These are phyloP conservation scores for Hemicentrotus pulcherrimus DNA, from an alignment of 35 echinoderm and acorn worm species.

Conservation along the genomic window DNA sequence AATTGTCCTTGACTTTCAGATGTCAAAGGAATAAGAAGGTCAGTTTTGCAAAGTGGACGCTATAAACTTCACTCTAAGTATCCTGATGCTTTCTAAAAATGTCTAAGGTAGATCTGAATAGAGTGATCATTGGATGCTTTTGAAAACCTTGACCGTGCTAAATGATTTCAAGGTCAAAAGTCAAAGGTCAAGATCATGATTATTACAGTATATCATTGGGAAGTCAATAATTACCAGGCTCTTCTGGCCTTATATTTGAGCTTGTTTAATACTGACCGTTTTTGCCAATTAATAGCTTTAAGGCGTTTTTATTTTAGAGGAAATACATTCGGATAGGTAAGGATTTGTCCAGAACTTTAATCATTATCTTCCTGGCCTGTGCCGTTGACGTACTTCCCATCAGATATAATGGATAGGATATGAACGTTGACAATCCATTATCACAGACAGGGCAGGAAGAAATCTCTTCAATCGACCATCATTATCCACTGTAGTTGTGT, in stretches of 20 bases:
- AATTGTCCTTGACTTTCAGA: too few species aligned
- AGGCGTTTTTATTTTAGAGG: neutral
- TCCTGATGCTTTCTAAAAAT: neutral
- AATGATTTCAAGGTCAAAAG: neutral
- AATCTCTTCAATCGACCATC: neutral
- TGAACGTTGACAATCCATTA: neutral
- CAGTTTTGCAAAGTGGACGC: too few species aligned
- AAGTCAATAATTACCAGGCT: neutral
- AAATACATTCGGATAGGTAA: neutral
- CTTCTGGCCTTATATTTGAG: neutral
- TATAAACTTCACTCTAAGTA: neutral
- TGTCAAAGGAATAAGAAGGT: too few species aligned
- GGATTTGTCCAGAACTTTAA: neutral
- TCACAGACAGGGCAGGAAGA: neutral
- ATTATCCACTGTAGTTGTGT: neutral
- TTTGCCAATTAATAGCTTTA: neutral
- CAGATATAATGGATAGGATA: neutral
- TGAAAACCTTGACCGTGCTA: neutral
- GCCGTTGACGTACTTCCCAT: neutral
- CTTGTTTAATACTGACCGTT: neutral
- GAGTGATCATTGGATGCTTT: neutral
- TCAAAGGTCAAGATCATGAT: neutral
- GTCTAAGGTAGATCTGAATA: neutral
- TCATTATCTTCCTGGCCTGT: neutral
- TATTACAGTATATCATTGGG: neutral